phyloP scores from a whole-genome alignment of 2,113 vertebrate genomes.

The Psittacara wagleri region DNA sequence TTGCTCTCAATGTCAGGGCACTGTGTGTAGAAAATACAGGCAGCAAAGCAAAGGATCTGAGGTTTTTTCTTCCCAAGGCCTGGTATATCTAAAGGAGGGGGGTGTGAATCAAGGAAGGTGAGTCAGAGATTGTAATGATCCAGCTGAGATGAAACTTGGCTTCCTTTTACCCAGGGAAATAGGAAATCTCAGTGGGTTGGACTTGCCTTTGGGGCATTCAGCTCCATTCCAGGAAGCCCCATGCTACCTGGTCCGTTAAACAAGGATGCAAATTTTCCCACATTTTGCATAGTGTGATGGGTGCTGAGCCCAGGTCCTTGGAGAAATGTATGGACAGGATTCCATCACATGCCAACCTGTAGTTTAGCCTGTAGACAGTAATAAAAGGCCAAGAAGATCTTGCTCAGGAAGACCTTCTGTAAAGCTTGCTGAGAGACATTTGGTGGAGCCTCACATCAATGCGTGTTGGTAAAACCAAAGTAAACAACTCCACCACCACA shows the following conservation, averaged over 20 bases:
- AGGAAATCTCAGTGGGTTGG: neutral
- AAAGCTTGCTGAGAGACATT: neutral
- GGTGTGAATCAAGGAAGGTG: neutral
- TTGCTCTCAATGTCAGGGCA: slow-evolving; percentile 59
- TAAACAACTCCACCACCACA: no score
- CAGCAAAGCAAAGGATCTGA: neutral
- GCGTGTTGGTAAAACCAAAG: neutral
- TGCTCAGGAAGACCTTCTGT: neutral
- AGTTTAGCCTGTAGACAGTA: neutral
- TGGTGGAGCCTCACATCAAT: neutral
- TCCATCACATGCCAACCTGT: no score
- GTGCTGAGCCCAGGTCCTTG: neutral
- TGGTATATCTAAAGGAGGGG: neutral
- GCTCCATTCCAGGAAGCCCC: neutral
- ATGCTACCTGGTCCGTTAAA: neutral
- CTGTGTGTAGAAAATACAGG: slow-evolving; percentile 21
- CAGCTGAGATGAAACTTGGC: neutral
- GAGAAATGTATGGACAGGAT: neutral
- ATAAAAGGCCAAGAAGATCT: neutral
- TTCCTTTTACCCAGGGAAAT: neutral
- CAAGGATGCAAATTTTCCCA: neutral
- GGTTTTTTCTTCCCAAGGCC: slow-evolving; percentile 2
- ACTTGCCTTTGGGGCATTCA: neutral
- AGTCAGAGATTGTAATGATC: neutral
- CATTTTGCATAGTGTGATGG: rapidly evolving